phyloP scores from a whole-genome alignment of 35 echinoderm and acorn worm genomes.

The Eucidaris tribuloides region DNA sequence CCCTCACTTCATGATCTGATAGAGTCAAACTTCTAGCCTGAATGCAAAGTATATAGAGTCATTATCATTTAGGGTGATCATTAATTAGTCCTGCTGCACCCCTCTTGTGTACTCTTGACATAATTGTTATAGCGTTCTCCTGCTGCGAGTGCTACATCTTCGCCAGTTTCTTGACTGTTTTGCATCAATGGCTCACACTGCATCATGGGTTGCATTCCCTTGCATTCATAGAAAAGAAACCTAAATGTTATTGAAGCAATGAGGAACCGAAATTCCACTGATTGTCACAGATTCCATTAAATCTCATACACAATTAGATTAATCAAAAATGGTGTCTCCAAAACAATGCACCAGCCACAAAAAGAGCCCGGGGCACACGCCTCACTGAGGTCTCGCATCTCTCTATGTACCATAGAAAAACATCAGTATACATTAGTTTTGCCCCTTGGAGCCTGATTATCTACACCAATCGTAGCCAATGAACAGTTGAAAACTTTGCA shows the following conservation, averaged over 20 bases:
- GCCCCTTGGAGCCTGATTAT: no score
- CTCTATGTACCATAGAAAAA: no score
- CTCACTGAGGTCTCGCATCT: no score
- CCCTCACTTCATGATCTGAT: neutral
- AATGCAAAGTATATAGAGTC: neutral
- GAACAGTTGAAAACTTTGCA: no score
- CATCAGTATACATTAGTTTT: no score
- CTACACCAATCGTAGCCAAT: no score
- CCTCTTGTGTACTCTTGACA: neutral
- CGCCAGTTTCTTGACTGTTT: slow-evolving; percentile 95
- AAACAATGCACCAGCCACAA: neutral
- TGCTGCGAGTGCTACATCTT: slow-evolving; percentile 85
- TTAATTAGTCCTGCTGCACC: neutral
- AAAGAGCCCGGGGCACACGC: neutral
- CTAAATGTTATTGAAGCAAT: neutral
- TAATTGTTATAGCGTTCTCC: slow-evolving; percentile 83
- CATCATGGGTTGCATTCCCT: slow-evolving; percentile 94
- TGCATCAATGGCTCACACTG: slow-evolving; percentile 60
- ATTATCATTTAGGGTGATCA: neutral
- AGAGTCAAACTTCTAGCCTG: neutral
- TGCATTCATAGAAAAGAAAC: slow-evolving; percentile 20
- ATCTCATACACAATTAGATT: neutral
- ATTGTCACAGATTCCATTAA: neutral
- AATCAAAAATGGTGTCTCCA: neutral
- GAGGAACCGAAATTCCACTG: neutral